A percentile compares a stretch with the other conserved stretches of the same genome.
phyloP scores from a whole-genome alignment of 2,797 vertebrate species.

The Tadarida brasiliensis region DNA sequence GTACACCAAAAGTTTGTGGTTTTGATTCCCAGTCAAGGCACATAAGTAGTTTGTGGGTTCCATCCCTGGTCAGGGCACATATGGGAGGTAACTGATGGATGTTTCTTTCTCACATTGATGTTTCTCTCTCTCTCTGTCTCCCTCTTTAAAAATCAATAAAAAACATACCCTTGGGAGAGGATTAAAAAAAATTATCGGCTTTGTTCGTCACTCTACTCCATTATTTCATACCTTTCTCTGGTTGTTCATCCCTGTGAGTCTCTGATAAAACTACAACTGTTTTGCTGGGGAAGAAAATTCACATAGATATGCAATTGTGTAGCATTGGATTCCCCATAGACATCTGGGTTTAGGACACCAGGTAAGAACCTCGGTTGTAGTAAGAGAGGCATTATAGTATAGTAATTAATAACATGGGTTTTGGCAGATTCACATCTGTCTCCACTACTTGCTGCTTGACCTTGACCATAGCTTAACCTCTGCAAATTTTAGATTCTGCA shows the following conservation, averaged over 20 bases:
- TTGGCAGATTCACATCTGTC: not conserved
- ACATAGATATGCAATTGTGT: not conserved
- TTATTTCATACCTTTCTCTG: not conserved
- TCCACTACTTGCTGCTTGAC: conserved; percentile 16
- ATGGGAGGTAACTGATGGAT: too few species aligned
- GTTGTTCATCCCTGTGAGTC: not conserved
- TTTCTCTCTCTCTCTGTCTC: too few species aligned
- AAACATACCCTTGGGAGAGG: too few species aligned
- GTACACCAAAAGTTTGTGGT: too few species aligned
- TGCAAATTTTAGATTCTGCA: not conserved
- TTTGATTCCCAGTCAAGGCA: too few species aligned
- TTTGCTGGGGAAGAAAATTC: not conserved
- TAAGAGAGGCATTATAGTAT: not conserved
- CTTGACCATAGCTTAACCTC: conserved; percentile 23
- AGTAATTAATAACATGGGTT: not conserved
- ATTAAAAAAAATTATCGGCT: not conserved
- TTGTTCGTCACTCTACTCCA: not conserved
- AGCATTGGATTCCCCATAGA: not conserved
- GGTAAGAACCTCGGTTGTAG: not conserved
- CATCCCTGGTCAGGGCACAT: too few species aligned
- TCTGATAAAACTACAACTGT: not conserved
- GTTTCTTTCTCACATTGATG: too few species aligned
- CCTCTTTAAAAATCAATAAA: too few species aligned
- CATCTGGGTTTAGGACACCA: not conserved
- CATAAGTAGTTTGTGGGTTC: too few species aligned